phyloP scores from a whole-genome alignment of 1,140 invertebrate genomes.

The Aleiodes sp. region DNA sequence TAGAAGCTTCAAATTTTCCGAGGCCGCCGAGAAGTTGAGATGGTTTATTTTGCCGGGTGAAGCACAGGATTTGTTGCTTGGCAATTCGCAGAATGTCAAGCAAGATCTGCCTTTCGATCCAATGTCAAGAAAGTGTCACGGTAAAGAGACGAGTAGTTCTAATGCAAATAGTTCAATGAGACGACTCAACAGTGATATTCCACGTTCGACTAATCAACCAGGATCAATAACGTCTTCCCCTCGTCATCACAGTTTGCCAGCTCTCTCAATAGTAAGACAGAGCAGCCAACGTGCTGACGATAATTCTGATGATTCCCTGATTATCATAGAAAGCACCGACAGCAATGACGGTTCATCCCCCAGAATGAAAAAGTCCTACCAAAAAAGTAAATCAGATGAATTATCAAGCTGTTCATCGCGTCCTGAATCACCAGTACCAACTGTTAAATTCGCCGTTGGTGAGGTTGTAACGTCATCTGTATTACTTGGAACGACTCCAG shows the following conservation, averaged over 20 bases:
- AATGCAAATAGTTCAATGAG: constrained; percentile 43
- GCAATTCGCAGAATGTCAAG: constrained; percentile 78
- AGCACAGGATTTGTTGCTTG: constrained; percentile 77
- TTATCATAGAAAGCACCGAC: constrained; percentile 13
- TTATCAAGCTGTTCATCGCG: constrained; percentile 44
- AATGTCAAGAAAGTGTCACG: constrained; percentile 10
- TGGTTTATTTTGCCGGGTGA: constrained; percentile 89
- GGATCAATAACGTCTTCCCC: constrained; percentile 47
- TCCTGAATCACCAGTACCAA: constrained; percentile 59
- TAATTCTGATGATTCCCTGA: constrained; percentile 29
- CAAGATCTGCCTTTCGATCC: constrained; percentile 80
- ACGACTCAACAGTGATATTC: constrained; percentile 60
- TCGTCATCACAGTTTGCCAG: constrained; percentile 61
- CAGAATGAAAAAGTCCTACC: not conserved
- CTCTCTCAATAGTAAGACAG: constrained; percentile 31
- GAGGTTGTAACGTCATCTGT: constrained; percentile 69
- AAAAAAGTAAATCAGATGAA: not conserved
- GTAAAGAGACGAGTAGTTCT: not conserved
- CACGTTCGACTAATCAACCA: constrained; percentile 45
- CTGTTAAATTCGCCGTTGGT: constrained; percentile 74
- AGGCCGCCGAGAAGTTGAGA: constrained; percentile 73
- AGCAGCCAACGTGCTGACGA: constrained; percentile 24
- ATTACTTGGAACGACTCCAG: constrained; percentile 42
- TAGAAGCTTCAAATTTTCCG: constrained; percentile 74
- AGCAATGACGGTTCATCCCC: constrained; percentile 31